A percentile compares a stretch with the other conserved stretches of the same genome.
Conservation (phyloP, 1,140 invertebrate genomes). For the Diprion similis region DNA sequence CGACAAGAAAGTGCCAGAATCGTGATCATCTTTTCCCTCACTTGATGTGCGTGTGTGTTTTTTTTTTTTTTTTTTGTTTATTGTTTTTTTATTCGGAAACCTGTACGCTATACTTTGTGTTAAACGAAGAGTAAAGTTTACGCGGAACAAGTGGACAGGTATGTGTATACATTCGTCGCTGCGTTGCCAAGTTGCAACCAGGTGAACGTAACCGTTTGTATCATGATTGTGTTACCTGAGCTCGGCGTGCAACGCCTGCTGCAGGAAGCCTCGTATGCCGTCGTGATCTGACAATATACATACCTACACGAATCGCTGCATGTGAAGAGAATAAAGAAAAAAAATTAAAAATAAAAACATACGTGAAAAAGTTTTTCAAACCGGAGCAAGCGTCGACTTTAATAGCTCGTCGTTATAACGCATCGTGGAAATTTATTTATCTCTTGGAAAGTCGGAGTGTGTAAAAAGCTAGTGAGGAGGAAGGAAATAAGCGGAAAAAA, state of each 20-base stretch:
- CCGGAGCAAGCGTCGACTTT: too few species aligned
- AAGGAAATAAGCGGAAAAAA: background rate
- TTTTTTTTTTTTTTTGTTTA: too few species aligned
- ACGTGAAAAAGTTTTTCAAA: too few species aligned
- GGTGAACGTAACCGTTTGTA: conserved; percentile 18
- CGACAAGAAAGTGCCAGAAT: too few species aligned
- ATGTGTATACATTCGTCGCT: conserved; percentile 6
- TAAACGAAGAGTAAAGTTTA: background rate
- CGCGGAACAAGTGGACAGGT: conserved; percentile 12
- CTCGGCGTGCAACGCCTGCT: background rate
- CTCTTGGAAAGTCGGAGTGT: background rate
- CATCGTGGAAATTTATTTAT: background rate
- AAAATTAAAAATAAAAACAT: too few species aligned
- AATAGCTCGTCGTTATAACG: too few species aligned
- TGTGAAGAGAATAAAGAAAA: too few species aligned
- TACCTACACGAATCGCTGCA: too few species aligned
- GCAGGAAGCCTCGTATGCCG: background rate
- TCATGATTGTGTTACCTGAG: conserved; percentile 6
- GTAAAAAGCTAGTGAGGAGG: background rate
- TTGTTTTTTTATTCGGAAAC: background rate
- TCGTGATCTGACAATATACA: too few species aligned
- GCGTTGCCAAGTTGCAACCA: conserved; percentile 22
- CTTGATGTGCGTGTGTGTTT: too few species aligned
- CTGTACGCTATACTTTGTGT: background rate
- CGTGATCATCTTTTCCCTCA: too few species aligned